These are phyloP conservation scores for Globicephala melas DNA, from an alignment of 2,113 vertebrate species.

Conservation along the genomic window DNA sequence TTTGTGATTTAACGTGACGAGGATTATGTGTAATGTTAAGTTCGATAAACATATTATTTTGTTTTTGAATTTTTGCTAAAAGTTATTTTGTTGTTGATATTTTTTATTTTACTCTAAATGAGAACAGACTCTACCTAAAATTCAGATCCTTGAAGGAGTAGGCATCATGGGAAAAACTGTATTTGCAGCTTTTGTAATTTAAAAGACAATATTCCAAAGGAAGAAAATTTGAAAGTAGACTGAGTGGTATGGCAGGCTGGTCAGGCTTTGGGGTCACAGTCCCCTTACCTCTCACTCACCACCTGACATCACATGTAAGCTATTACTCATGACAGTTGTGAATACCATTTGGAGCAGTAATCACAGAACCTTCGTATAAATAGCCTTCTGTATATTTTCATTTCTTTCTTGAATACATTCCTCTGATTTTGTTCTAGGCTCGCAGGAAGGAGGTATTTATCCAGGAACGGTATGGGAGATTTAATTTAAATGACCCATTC, in stretches of 20 bases:
- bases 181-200: neutral
- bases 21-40: neutral
- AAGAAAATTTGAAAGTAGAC: neutral
- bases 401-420: slow-evolving; percentile 25
- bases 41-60: neutral
- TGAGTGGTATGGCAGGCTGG: neutral
- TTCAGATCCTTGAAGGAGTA: neutral
- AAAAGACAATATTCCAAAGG: neutral
- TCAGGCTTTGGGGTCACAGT: neutral
- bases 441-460: slow-evolving; percentile 97
- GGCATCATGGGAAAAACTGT: neutral
- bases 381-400: neutral
- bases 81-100: neutral
- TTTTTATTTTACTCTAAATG: slow-evolving; percentile 41
- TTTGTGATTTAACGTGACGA: neutral
- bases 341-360: neutral
- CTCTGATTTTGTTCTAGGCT: slow-evolving; percentile 83
- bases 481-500: slow-evolving; percentile 97
- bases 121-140: neutral
- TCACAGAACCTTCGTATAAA: neutral
- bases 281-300: neutral
- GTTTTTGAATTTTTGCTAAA: neutral
- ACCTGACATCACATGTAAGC: neutral
- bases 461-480: slow-evolving; percentile 96
- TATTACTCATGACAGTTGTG: neutral